Evolutionary conservation across 2,888 invertebrate species (phyloP).

Genomic region (Homarus gammarus): DNA sequence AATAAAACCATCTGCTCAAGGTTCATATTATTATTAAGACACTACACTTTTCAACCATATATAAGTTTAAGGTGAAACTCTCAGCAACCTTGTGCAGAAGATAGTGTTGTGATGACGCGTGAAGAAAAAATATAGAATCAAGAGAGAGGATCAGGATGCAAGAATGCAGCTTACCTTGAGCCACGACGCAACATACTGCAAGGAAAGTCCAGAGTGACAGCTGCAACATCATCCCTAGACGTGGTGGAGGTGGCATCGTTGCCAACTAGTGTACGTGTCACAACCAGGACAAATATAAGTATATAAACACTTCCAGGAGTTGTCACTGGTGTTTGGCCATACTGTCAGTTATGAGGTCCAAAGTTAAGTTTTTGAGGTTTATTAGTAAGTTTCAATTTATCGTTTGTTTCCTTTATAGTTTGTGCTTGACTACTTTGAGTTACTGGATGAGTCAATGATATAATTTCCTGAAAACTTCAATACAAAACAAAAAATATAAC

Average conservation of each 20-base stretch:
- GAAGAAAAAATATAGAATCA: no score
- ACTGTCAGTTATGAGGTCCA: background rate
- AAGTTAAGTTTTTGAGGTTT: background rate
- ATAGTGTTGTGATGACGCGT: no score
- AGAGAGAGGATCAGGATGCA: no score
- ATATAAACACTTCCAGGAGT: background rate
- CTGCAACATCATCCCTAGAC: conserved; percentile 49
- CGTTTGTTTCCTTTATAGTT: background rate
- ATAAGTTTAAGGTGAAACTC: no score
- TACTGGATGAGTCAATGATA: background rate
- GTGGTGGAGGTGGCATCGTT: conserved; percentile 8
- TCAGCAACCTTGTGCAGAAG: no score
- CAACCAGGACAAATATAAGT: background rate
- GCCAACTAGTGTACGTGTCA: background rate
- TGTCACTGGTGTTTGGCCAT: conserved; percentile 32
- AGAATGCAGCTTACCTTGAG: conserved; percentile 35
- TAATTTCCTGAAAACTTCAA: background rate
- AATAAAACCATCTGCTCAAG: no score
- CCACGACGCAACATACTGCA: conserved; percentile 42
- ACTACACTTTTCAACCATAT: no score
- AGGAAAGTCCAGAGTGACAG: conserved; percentile 27
- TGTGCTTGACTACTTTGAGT: background rate
- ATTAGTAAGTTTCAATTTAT: background rate
- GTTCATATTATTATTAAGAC: no score
- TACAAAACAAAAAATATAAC: background rate